Base-by-base conservation (phyloP, 64 coral and sea anemone species). In the Platygyra sinensis region DNA sequence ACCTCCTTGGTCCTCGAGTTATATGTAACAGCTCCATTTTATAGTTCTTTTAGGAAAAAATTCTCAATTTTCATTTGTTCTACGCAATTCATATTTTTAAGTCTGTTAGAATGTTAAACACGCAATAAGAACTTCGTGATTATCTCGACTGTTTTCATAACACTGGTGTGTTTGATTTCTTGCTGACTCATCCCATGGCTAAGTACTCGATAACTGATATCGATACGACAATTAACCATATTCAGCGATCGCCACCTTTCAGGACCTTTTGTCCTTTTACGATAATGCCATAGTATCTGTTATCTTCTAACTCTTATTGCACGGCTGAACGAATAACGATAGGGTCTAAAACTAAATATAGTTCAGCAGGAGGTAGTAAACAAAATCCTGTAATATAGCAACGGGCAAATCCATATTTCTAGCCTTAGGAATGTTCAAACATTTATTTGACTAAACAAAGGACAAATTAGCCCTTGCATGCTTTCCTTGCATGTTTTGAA, bases 161-260 rank as follows among this genome's bases (percentile, higher is more conserved):
- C 54, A 61, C 3, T n/a, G n/a, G n/a, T n/a, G n/a, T n/a, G n/a
- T n/a, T n/a, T n/a, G n/a, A n/a, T n/a, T n/a, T 71, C 67, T 52
- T 85, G 81, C 39, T 64, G 62, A 85, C 61, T 85, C 81, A 72
- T 85, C 2, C 19, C 12, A 11, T 64, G 18, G 39, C 14, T 22
- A 65, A 18, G 5, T 67, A 31, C 42, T n/a, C 42, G 42, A 46
- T 27, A n/a, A 69, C 7, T 25, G 22, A 69, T 19, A 67, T 69
- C 36, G 24, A 51, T 52, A 85, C 62, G 71, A 60, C 33, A 71
- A 85, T 71, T 67, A 84, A 39, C 61, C 10, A 46, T 30, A 84
- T 67, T 36, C 16, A 62, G 36, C 25, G 28, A 46, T 46, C 42
- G 42, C 42, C 7, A 12, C 55, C 79, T 28, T 57, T 67, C 19